phyloP scores from a whole-genome alignment of 2,888 invertebrate species.

The Drosophila affinis region DNA sequence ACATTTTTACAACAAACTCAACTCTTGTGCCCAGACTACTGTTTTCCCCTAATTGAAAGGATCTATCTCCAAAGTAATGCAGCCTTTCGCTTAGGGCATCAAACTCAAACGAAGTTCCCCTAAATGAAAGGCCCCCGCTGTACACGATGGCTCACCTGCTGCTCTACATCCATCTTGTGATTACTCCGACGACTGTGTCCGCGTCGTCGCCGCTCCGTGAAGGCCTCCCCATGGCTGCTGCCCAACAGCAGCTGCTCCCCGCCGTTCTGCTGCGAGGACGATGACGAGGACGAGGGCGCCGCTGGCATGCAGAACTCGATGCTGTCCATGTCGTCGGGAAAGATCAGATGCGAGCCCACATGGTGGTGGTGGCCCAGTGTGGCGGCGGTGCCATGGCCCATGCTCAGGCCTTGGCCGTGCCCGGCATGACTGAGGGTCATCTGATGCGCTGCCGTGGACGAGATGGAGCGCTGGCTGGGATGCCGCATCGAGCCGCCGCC shows the following conservation, averaged over 20 bases:
- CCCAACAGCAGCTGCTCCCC: constrained; percentile 73
- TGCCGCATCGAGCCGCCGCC: constrained; percentile 54
- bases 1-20: no score
- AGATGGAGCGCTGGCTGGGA: constrained; percentile 12
- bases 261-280: constrained; percentile 70
- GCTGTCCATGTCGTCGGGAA: constrained; percentile 83
- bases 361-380: constrained; percentile 76
- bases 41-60: no score
- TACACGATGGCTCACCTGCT: constrained; percentile 72
- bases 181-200: constrained; percentile 82
- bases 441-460: constrained; percentile 54
- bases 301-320: constrained; percentile 83
- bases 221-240: constrained; percentile 71
- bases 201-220: constrained; percentile 81
- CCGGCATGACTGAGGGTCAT: constrained; percentile 57
- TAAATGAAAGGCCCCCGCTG: no score
- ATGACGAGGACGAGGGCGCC: constrained; percentile 69
- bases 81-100: no score
- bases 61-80: no score
- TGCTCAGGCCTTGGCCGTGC: constrained; percentile 44
- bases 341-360: constrained; percentile 77
- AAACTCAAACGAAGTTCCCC: no score
- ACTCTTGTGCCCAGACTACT: no score
- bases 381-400: constrained; percentile 62
- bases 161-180: constrained; percentile 83